Evolutionary conservation across 2,888 invertebrate genomes (phyloP), one percentile per base, ranked within the genome.

Genomic region (Acrobasis suavella): DNA sequence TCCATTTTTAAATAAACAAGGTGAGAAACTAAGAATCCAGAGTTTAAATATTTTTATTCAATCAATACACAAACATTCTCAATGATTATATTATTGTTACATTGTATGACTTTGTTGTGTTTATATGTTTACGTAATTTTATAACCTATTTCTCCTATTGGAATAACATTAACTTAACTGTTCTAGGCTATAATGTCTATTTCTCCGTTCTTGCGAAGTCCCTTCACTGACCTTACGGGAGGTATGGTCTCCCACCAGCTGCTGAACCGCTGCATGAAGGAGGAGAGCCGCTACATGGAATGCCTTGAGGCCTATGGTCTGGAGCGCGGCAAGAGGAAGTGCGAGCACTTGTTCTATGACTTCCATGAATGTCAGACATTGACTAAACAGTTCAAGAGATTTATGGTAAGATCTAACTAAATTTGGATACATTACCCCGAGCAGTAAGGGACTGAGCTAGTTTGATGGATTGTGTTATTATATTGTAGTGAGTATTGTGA

Each of bases 271-370:
- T 97, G 97, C 77, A 94, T 94, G 46, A 91, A 93, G 64, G 87
- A 96, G 70, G 97, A 97, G 86, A 87, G 95, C 79, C 93, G 93
- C 39, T 94, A 94, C 75, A 94, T 96, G 87, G 96, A 97, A 69
- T 97, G 97, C 75, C 77, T 96, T 58, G 96, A 97, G 77, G 97
- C 96, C 2, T 96, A 97, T 70, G 97, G 97, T 1, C 72, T 94
- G 10, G 94, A 94, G n/a, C 91, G 93, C 50, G 96, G 95, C 0
- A 72, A 86, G 46, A 76, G 75, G n/a, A 94, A 95, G 77, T 97
- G 97, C 78, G 76, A 83, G 6, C 82, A 91, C 60, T 80, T 96
- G 9, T 91, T 95, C 63, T 89, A 91, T 0, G 97, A 97, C 82
- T 95, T 95, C 72, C 89, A 93, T 65, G 97, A 97, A 84, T 97